These are phyloP conservation scores for Zaprionus davidi DNA, from an alignment of 1,140 invertebrate genomes.

Conservation along the genomic window DNA sequence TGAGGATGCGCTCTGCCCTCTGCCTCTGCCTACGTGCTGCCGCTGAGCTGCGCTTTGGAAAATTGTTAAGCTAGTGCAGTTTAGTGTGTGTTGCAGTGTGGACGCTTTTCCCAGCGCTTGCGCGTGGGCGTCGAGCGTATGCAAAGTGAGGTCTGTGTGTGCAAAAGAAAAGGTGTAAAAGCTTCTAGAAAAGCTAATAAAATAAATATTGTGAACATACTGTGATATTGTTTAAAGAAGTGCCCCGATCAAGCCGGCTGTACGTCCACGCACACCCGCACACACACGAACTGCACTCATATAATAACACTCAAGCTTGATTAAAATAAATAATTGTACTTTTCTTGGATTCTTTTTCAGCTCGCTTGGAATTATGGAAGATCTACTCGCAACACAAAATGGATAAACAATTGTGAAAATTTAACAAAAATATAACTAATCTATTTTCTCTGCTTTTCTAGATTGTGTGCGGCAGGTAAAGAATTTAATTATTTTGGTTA, in stretches of 20 bases:
- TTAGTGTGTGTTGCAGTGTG: slow-evolving; percentile 67
- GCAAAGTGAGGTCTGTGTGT: slow-evolving; percentile 22
- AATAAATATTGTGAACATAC: background rate
- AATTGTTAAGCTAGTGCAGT: slow-evolving; percentile 76
- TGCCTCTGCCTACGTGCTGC: slow-evolving; percentile 38
- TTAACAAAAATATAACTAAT: slow-evolving; percentile 40
- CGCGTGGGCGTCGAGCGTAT: slow-evolving; percentile 36
- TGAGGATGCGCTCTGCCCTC: slow-evolving; percentile 48
- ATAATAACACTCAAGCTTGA: background rate
- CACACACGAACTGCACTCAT: slow-evolving; percentile 30
- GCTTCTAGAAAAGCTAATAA: slow-evolving; percentile 20
- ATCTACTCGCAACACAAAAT: background rate
- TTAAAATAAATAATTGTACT: slow-evolving; percentile 31
- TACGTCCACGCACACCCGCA: background rate
- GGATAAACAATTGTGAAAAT: background rate
- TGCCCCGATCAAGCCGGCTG: slow-evolving; percentile 10
- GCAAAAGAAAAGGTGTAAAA: slow-evolving; percentile 1
- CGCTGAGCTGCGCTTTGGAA: slow-evolving; percentile 29
- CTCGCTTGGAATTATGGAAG: background rate
- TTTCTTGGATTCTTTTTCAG: slow-evolving; percentile 32
- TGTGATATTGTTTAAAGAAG: background rate
- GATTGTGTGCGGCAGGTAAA: slow-evolving; percentile 65
- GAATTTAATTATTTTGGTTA: slow-evolving; percentile 50
- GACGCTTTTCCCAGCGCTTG: slow-evolving; percentile 68
- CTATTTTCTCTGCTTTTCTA: slow-evolving; percentile 71